Base-by-base conservation (phyloP, 2,888 invertebrate species). In the Phalera bucephala region DNA sequence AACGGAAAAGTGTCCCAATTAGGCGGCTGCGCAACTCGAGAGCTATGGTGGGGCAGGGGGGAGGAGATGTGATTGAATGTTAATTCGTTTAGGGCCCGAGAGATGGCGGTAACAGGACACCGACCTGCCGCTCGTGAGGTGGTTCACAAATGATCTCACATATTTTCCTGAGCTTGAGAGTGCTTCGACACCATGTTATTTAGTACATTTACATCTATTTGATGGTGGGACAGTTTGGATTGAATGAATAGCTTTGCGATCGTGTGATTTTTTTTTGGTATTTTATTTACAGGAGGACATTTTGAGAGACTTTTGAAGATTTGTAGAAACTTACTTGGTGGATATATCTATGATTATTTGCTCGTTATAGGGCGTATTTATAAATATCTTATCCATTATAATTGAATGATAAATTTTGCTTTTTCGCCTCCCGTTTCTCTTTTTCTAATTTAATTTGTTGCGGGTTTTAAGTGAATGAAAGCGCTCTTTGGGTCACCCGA, bases 1-100 rank as follows among this genome's bases (percentile, higher is more conserved):
- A 68, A 68, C 80, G 79, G 79, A 80, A 78, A 82, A 75, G 74
- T 72, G 74, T 71, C 69, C 67, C 69, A 79, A 80, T 79, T 76
- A 71, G 69, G 68, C 63, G 64, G 53, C 48, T 36, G 55, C 58
- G 56, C 58, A 54, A 40, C 44, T 45, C 47, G 54, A 31, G 49
- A 37, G 17, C 29, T 21, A 33, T 14, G 31, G 33, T 12, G 42
- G 45, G 39, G n/a, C n/a, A 43, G 52, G n/a, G n/a, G 40, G 45
- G 36, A 29, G 27, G 40, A 45, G 62, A 68, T 70, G 64, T 67
- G 61, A 66, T 60, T 68, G 64, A 66, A 70, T 68, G 40, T 60
- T 62, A 55, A 62, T 58, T 52, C 48, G 44, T 46, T 45, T 50
- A 55, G 58, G 63, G 55, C 51, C 36, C 60, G 45, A 47, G 67